Evolutionary conservation across 1,140 invertebrate species (phyloP).

Genomic region (Mactra quadrangularis): DNA sequence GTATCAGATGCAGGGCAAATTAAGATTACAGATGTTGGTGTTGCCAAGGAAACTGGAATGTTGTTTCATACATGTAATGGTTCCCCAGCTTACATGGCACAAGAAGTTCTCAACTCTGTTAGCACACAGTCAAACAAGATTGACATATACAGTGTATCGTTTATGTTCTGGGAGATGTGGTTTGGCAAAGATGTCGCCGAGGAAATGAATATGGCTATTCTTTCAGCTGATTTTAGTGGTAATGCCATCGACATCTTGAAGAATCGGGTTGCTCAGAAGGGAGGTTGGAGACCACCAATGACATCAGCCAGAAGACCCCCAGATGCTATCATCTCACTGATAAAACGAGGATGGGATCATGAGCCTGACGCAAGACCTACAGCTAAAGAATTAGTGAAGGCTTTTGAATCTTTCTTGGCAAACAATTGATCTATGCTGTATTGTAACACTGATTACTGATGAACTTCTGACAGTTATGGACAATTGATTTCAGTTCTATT

Average conservation of each 20-base stretch:
- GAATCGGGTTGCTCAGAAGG: neutral
- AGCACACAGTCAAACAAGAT: slow-evolving; percentile 33
- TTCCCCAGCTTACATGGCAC: slow-evolving; percentile 52
- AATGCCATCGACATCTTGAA: slow-evolving; percentile 24
- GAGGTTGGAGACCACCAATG: slow-evolving; percentile 23
- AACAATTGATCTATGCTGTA: too few relatives aligned
- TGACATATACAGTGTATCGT: slow-evolving; percentile 48
- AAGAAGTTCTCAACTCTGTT: slow-evolving; percentile 31
- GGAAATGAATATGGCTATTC: slow-evolving; percentile 18
- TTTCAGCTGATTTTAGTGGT: slow-evolving; percentile 28
- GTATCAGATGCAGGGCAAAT: slow-evolving; percentile 1
- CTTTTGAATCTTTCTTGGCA: slow-evolving; percentile 5
- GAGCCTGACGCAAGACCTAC: slow-evolving; percentile 32
- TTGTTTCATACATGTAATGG: slow-evolving; percentile 7
- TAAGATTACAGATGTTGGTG: slow-evolving; percentile 55
- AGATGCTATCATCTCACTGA: slow-evolving; percentile 17
- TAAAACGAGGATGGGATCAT: slow-evolving; percentile 29
- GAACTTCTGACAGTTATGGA: too few relatives aligned
- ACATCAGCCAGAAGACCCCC: slow-evolving; percentile 17
- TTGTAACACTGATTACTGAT: too few relatives aligned
- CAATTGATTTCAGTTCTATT: too few relatives aligned
- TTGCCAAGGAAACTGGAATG: slow-evolving; percentile 33
- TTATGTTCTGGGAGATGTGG: slow-evolving; percentile 61
- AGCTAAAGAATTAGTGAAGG: slow-evolving; percentile 10
- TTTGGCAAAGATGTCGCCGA: slow-evolving; percentile 40